phyloP scores from a whole-genome alignment of 2,888 invertebrate genomes.

The Xestia ashworthii region DNA sequence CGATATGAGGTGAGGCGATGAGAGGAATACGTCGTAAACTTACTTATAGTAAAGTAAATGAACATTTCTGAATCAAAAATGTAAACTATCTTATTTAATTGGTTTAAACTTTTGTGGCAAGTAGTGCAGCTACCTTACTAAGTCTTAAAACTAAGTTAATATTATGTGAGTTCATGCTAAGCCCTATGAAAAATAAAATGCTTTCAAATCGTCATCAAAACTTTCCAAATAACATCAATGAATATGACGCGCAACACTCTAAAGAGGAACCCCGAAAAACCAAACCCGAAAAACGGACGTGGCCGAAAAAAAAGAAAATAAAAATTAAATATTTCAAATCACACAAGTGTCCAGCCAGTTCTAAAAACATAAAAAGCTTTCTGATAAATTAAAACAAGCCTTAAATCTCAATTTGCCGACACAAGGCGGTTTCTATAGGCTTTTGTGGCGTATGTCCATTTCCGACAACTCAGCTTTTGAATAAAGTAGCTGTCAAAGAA shows the following conservation, averaged over 20 bases:
- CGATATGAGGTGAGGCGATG: background rate
- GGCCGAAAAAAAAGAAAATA: constrained; percentile 17
- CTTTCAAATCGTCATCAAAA: background rate
- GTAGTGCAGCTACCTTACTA: background rate
- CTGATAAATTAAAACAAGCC: constrained; percentile 70
- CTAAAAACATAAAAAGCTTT: constrained; percentile 54
- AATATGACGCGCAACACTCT: background rate
- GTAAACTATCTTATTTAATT: too few species aligned
- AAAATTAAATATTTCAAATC: constrained; percentile 39
- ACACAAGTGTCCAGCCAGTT: constrained; percentile 59
- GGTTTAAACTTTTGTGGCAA: background rate
- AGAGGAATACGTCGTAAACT: background rate
- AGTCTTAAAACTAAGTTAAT: background rate
- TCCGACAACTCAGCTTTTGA: constrained; percentile 86
- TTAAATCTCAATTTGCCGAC: constrained; percentile 83
- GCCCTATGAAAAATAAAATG: background rate
- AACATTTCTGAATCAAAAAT: background rate
- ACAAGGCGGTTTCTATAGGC: constrained; percentile 78
- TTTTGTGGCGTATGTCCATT: constrained; percentile 86
- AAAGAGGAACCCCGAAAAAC: constrained; percentile 44
- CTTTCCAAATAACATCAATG: background rate
- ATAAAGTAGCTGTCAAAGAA: constrained; percentile 83
- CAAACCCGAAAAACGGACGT: constrained; percentile 8
- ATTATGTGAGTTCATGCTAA: background rate
- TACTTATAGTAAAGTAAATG: background rate